phyloP scores from a whole-genome alignment of 2,888 invertebrate species.

The Magallana nippona region DNA sequence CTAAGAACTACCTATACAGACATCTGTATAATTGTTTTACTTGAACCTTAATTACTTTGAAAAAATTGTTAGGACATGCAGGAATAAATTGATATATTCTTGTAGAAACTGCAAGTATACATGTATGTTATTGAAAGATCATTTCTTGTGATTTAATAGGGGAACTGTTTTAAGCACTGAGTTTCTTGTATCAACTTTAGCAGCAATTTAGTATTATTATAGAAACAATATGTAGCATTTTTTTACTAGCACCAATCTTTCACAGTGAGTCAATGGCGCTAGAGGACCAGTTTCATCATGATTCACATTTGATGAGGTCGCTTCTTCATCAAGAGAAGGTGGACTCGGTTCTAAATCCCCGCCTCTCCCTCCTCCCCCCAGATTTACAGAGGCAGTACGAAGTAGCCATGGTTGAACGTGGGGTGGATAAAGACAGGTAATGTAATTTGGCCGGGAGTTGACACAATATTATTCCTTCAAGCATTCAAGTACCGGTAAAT shows the following conservation, averaged over 20 bases:
- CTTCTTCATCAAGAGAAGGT: slow-evolving; percentile 63
- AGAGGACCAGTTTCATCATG: slow-evolving; percentile 68
- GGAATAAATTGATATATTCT: no score
- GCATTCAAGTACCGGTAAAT: neutral
- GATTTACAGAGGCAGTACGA: slow-evolving; percentile 69
- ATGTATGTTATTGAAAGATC: no score
- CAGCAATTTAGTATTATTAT: no score
- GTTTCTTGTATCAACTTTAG: no score
- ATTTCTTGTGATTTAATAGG: no score
- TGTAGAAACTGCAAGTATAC: no score
- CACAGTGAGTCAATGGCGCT: slow-evolving; percentile 61
- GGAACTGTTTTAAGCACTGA: no score
- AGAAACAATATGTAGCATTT: no score
- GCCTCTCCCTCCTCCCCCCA: slow-evolving; percentile 68
- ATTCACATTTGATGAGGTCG: slow-evolving; percentile 63
- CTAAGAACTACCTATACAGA: no score
- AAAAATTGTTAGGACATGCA: no score
- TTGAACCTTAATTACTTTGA: no score
- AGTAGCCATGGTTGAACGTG: slow-evolving; percentile 59
- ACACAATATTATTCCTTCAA: neutral
- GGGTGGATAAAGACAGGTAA: slow-evolving; percentile 59
- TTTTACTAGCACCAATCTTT: neutral
- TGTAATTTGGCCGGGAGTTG: neutral
- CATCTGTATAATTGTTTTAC: no score
- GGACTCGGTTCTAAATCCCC: slow-evolving; percentile 60